Evolutionary conservation across 2,797 vertebrate genomes (phyloP), one percentile per base, ranked within the genome.

Genomic region (Dermochelys coriacea): DNA sequence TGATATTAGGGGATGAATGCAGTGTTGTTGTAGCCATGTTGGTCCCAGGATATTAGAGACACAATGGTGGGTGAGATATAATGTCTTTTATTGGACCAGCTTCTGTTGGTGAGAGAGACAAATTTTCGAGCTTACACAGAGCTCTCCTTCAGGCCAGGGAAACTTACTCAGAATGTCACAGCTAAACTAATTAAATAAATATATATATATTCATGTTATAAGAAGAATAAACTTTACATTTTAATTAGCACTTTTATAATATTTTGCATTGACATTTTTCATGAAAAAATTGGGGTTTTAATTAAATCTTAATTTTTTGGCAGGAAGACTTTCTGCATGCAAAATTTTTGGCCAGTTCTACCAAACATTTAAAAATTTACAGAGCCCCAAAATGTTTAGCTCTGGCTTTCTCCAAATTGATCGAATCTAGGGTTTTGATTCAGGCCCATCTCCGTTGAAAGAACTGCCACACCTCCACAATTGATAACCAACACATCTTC

Each of bases 231-330:
- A 15, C 87, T 87, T 86, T 54, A 0, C 12, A 3, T 50, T 83
- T 75, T 3, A 0, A 12, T 47, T 12, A 29, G 29, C 23, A 34
- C 71, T 71, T n/a, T 9, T 31, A 71, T 64, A 47, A 29, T 47
- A 15, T 29, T 77, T 77, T 77, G 45, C 74, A 49, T 49, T 49
- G 25, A 77, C 29, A 47, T 47, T 75, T 75, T 47, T 25, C 14
- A 29, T 3, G 61, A 86, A 88, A 86, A 12, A 49, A 1, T 0
- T 1, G 0, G 0, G 1, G 64, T 80, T 1, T 1, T 45, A 0
- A 3, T 21, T 6, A 8, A 37, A 71, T 71, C 15, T 90, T 82
- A 45, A 0, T 8, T 49, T 80, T 88, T 54, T 88, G 0, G 7
- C 34, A 29, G 7, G 74, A 71, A 71, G n/a, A 71, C 37, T 71